Conservation (phyloP, 1,140 invertebrate species). For the Ceratoteleas bidentatus region DNA sequence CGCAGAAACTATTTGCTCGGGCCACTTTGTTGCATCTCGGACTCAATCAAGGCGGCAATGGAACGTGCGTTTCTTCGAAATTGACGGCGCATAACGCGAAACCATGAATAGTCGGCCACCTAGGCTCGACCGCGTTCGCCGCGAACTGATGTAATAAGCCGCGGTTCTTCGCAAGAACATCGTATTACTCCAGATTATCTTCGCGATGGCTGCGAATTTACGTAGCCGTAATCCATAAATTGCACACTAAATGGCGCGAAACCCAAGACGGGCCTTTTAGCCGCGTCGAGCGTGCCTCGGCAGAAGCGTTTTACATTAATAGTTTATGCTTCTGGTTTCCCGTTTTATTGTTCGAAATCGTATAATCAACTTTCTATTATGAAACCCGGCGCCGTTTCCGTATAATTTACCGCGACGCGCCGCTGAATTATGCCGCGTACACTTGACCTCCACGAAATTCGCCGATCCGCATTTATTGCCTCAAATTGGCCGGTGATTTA, state of each 20-base stretch:
- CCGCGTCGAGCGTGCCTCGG: conserved; percentile 39
- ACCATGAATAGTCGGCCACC: conserved; percentile 60
- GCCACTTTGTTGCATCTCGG: no score
- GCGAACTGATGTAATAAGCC: conserved; percentile 55
- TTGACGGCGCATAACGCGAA: conserved; percentile 47
- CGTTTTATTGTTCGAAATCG: conserved; percentile 45
- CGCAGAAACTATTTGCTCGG: no score
- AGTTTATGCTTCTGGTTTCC: conserved; percentile 46
- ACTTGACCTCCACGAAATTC: conserved; percentile 6
- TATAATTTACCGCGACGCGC: conserved; percentile 28
- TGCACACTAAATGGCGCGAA: conserved; percentile 60
- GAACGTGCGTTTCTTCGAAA: conserved; percentile 37
- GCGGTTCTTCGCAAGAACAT: conserved; percentile 53
- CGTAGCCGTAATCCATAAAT: conserved; percentile 59
- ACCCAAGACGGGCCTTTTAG: conserved; percentile 53
- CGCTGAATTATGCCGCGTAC: conserved; percentile 13
- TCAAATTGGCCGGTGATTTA: background rate
- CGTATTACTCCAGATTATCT: conserved; percentile 66
- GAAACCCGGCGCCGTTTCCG: conserved; percentile 21
- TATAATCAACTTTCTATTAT: conserved; percentile 44
- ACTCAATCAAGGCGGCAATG: conserved; percentile 12
- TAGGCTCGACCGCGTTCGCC: conserved; percentile 21
- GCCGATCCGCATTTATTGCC: conserved; percentile 9
- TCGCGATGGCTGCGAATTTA: conserved; percentile 59
- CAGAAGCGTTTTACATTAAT: conserved; percentile 52